Base-by-base conservation (phyloP, 2,113 vertebrate species). In the Gymnorhina tibicen region DNA sequence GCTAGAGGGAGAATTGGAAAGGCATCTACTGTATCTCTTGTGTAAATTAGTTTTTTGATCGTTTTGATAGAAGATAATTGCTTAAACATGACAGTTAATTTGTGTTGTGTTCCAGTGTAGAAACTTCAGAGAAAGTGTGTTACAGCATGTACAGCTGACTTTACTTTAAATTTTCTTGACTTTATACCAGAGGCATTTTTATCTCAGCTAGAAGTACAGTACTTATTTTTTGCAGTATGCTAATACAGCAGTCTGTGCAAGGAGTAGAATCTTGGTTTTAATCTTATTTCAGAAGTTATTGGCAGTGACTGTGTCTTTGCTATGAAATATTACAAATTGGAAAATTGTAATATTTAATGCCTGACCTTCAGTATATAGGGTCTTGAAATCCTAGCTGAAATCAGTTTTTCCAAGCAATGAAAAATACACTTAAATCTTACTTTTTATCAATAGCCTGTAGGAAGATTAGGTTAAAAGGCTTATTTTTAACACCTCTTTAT, bases 41-140 rank as follows among this genome's bases (percentile, higher is more conserved):
- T 94, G 86, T 94, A 95, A 95, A 96, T 88, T 91, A 75, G 64
- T 39, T 35, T 91, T 96, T 95, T 92, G 78, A 85, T 95, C 11
- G 32, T 94, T 95, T 90, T 85, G 85, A 55, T 92, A 93, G 91
- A 86, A 77, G 59, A 89, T 96, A 96, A 95, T 95, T 96, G 88
- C 94, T 96, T 93, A 93, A 96, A 95, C 67, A 91, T 89, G 87
- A 94, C 77, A 77, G 44, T 89, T 80, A 92, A 87, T 96, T 95
- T 96, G 55, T 91, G 90, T 88, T 96, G 86, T 96, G 52, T 94
- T 95, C 77, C 70, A 74, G 3, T 76, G 74, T 50, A 81, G 68
- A 92, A 68, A 27, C 50, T 77, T 92, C 81, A 97, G 81, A 95
- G 82, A 90, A 96, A 93, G 74, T 78, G 37, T 33, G 11, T 89